Evolutionary conservation across 2,113 vertebrate genomes (phyloP), one percentile per base, ranked within the genome.

Genomic region (Cryptoleucopteryx plumbea): DNA sequence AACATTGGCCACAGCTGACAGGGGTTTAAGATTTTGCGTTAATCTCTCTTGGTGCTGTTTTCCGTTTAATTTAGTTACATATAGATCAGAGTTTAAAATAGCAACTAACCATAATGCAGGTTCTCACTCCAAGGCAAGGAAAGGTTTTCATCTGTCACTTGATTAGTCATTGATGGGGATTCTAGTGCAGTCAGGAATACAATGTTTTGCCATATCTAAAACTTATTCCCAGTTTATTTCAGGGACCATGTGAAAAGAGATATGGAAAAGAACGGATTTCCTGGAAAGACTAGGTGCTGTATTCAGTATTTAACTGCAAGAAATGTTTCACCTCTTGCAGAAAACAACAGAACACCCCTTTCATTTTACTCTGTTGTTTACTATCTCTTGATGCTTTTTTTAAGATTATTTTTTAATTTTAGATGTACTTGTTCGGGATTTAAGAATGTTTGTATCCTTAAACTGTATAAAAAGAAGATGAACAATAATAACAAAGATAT

Each of bases 291-390:
- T 16, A 67, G 85, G 9, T 7, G 11, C 47, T 79, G 38, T 53
- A 27, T 82, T 92, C 40, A 48, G 53, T 29, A 89, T 91, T 91
- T 79, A 91, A 67, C 67, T 87, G 75, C 48, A 94, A 96, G 82
- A 80, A 91, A 84, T 8, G 20, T 15, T 66, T 96, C 27, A 56
- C 36, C 22, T 92, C 82, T 68, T 18, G 9, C 42, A 91, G 7
- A 47, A 74, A 80, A 48, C 56, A 74, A 83, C 23, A 58, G 26
- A 65, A 45, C 10, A 77, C 0, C 0, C 0, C 20, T 67, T 86
- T 65, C 67, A 23, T 65, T 84, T 82, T 82, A 72, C 36, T 78
- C 71, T 22, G 38, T 21, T 74, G 42, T 31, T 31, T 47, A 52
- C 10, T 77, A 20, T 78, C 66, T 77, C 12, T 65, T 52, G 4